Conservation (phyloP, 2,113 vertebrate genomes). For the Saccopteryx leptura region DNA sequence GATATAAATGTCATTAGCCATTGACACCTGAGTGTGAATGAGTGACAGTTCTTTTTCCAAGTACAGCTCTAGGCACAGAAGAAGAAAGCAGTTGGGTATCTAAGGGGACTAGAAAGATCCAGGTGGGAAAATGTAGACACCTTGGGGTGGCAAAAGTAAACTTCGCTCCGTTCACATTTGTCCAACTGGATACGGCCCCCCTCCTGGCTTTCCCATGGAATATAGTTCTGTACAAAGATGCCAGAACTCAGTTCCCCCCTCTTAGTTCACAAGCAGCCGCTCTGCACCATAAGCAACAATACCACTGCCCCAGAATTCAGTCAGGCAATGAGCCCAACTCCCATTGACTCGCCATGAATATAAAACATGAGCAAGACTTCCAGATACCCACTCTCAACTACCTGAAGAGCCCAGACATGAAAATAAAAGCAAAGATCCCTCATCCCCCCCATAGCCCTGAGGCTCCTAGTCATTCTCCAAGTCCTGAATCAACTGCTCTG, state of each 20-base stretch:
- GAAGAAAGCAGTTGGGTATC: not conserved
- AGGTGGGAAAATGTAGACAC: not conserved
- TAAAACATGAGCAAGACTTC: not conserved
- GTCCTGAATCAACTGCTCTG: not conserved
- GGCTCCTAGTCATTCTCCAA: not conserved
- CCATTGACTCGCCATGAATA: not conserved
- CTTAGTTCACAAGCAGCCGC: not conserved
- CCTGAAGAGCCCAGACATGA: not conserved
- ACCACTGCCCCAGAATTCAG: not conserved
- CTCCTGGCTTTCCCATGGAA: not conserved
- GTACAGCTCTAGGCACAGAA: not conserved
- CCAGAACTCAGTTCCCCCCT: not conserved
- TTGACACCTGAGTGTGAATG: not conserved
- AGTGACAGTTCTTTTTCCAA: not conserved
- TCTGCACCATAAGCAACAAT: rapidly evolving
- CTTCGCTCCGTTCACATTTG: not conserved
- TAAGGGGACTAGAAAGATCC: not conserved
- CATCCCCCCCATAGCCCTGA: rapidly evolving
- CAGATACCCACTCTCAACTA: not conserved
- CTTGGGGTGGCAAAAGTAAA: not conserved
- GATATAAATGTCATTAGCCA: not conserved
- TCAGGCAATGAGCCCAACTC: not conserved
- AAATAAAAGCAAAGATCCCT: not conserved
- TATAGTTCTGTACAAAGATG: not conserved
- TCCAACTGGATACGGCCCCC: not conserved